Evolutionary conservation across 2,113 vertebrate genomes (phyloP).

Genomic region (Sterna hirundo): DNA sequence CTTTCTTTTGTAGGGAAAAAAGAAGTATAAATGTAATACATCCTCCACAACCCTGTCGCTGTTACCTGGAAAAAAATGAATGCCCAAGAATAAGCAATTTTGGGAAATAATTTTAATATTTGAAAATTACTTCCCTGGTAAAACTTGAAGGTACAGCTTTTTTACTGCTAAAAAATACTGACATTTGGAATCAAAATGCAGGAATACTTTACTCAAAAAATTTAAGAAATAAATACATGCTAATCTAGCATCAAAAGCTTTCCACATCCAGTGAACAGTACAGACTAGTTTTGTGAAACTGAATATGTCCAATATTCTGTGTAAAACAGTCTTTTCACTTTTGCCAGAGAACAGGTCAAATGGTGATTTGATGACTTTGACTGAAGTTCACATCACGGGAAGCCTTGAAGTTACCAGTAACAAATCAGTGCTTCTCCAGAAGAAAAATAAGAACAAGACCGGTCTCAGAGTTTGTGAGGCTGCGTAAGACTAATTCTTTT

Average conservation of each 20-base stretch:
- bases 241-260: neutral
- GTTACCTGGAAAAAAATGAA: neutral
- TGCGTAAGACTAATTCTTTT: neutral
- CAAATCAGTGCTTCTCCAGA: neutral
- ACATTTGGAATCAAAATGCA: neutral
- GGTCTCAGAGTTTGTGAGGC: neutral
- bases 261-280: neutral
- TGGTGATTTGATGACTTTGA: neutral
- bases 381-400: rapidly evolving
- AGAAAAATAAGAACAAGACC: neutral
- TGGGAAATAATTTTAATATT: neutral
- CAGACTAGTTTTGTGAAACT: neutral
- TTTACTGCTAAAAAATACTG: neutral
- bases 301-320: neutral
- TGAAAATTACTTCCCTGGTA: neutral
- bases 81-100: neutral
- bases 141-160: neutral
- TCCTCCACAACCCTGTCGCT: neutral
- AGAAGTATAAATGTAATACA: neutral
- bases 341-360: neutral
- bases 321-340: neutral
- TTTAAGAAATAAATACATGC: neutral
- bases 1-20: neutral
- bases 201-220: neutral
- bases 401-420: neutral